Conservation (phyloP, 2,113 vertebrate genomes). For the Acanthochromis polyacanthus region DNA sequence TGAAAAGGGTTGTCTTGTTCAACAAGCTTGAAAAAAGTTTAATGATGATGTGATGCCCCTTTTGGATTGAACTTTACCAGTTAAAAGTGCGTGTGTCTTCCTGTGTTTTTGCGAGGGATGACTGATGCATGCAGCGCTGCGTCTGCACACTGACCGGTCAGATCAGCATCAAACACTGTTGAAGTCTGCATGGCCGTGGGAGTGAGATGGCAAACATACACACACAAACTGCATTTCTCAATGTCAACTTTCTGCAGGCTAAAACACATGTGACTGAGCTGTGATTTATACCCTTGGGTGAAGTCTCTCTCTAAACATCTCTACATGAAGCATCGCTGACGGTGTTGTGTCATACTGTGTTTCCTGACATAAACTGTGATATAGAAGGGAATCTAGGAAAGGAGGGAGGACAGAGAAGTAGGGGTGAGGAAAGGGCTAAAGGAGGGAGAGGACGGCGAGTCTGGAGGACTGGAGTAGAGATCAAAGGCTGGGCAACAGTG, state of each 20-base stretch:
- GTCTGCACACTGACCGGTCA: conserved; percentile 75
- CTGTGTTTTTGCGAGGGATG: conserved; percentile 33
- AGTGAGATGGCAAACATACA: conserved; percentile 4
- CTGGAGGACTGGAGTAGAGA: not conserved
- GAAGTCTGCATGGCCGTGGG: conserved; percentile 34
- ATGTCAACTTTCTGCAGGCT: conserved; percentile 27
- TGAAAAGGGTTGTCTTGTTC: not conserved
- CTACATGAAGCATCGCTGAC: conserved; percentile 9
- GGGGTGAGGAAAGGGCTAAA: not conserved
- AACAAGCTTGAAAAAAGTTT: not conserved
- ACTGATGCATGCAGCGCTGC: conserved; percentile 60
- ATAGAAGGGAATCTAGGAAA: not conserved
- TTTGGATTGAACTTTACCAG: conserved; percentile 21
- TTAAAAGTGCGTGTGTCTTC: conserved; percentile 18
- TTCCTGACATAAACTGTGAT: conserved; percentile 13
- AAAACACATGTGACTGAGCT: conserved; percentile 28
- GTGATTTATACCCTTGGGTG: conserved; percentile 25
- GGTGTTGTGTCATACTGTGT: not conserved
- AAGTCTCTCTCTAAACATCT: conserved; percentile 32
- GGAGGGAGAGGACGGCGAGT: no score
- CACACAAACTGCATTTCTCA: conserved; percentile 21
- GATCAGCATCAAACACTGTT: conserved; percentile 76
- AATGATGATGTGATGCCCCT: conserved; percentile 17
- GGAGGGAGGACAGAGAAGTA: not conserved
- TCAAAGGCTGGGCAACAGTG: not conserved